Evolutionary conservation across 2,888 invertebrate genomes (phyloP), one percentile per base, ranked within the genome.

Genomic region (Dicycla oo): DNA sequence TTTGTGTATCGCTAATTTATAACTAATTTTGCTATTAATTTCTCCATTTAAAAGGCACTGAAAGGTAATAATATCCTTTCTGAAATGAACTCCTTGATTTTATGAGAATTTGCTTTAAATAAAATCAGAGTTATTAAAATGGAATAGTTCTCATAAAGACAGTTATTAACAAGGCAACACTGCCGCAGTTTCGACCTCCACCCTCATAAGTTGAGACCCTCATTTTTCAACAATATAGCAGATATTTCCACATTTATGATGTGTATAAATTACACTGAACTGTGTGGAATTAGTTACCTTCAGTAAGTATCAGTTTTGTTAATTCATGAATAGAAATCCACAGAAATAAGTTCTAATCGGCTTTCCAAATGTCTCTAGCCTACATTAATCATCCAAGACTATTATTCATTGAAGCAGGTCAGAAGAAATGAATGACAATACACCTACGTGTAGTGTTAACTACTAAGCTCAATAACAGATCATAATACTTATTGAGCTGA

Each of bases 131-230:
- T 53, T 51, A 61, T 23, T 60, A 15, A 61, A 57, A 43, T 61
- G 3, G 18, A 61, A 64, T 75, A 63, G 26, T 38, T 72, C 26
- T 53, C 30, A 65, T 66, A 49, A 40, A 76, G 30, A 47, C 30
- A 64, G 56, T 56, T 77, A 77, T 69, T 68, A 54, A 62, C 56
- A 57, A 58, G 56, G 61, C 57, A 38, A 66, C 49, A 61, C 64
- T 40, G 18, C 38, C 30, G 26, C 54, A 53, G 43, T 30, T 70
- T 51, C 40, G 26, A 61, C 51, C 68, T n/a, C 23, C 38, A 72
- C 72, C 73, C 63, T 73, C 66, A 77, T 77, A 81, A 62, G 47
- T 81, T 76, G 34, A 20, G 30, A 81, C 78, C 78, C 82, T 78
- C 73, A 18, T 81, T 73, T 81, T 73, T 80, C 82, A 81, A 69